A percentile compares a stretch with the other conserved stretches of the same genome.
Evolutionary conservation across 92 coral and sea anemone species (phyloP).

Genomic region (Epizoanthus illoricatus): DNA sequence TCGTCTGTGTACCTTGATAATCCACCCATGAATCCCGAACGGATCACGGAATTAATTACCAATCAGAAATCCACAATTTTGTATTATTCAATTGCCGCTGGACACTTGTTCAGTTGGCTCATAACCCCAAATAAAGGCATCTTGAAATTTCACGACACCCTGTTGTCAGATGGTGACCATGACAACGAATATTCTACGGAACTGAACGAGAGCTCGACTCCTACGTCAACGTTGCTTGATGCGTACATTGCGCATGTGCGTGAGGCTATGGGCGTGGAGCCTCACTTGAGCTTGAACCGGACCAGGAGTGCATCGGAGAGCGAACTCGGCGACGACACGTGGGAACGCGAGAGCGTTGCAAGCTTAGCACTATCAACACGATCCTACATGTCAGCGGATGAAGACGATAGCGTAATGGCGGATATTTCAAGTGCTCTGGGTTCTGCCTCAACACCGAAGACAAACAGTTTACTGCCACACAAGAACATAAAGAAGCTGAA

Average conservation of each 20-base stretch:
- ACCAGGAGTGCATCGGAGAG: slow-evolving; percentile 77
- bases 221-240: slow-evolving; percentile 75
- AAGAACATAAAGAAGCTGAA: slow-evolving; percentile 80
- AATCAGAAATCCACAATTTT: slow-evolving; percentile 74
- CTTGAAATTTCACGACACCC: slow-evolving; percentile 85
- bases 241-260: slow-evolving; percentile 91
- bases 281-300: slow-evolving; percentile 78
- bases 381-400: slow-evolving; percentile 83
- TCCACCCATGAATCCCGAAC: slow-evolving; percentile 65
- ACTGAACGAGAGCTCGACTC: slow-evolving; percentile 74
- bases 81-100: slow-evolving; percentile 92
- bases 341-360: slow-evolving; percentile 74
- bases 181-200: slow-evolving; percentile 63
- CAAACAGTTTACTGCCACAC: slow-evolving; percentile 53
- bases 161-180: slow-evolving; percentile 82
- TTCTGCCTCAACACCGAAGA: slow-evolving; percentile 71
- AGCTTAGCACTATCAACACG: slow-evolving; percentile 57
- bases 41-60: slow-evolving; percentile 82
- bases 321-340: slow-evolving; percentile 71
- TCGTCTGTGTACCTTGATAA: slow-evolving; percentile 50
- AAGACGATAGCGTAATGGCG: slow-evolving; percentile 83
- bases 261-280: slow-evolving; percentile 96
- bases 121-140: slow-evolving; percentile 80
- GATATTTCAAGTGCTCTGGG: slow-evolving; percentile 65
- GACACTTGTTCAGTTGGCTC: slow-evolving; percentile 97